Evolutionary conservation across 2,113 vertebrate genomes (phyloP).

Genomic region (Datnioides undecimradiatus): DNA sequence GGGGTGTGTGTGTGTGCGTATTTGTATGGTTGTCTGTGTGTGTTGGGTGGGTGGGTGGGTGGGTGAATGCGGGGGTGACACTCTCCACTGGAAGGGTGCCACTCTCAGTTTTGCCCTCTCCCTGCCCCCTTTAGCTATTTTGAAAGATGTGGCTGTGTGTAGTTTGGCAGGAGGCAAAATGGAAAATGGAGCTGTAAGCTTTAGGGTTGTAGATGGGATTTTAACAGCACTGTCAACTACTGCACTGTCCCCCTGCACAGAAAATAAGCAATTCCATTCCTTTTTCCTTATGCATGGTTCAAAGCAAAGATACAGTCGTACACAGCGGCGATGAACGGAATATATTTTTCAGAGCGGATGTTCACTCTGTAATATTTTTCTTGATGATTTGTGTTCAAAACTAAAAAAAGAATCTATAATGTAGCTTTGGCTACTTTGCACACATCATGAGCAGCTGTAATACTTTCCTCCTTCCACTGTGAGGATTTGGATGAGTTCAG

Average conservation of each 20-base stretch:
- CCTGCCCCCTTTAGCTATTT: conserved; percentile 22
- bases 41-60: no score
- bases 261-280: conserved; percentile 20
- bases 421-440: conserved; percentile 44
- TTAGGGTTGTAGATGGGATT: background rate
- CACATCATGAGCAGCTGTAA: conserved; percentile 46
- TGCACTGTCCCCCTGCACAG: background rate
- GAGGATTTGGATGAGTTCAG: conserved; percentile 72
- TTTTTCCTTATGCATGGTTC: background rate
- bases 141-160: conserved; percentile 19
- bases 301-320: conserved; percentile 27
- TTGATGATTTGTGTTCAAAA: conserved; percentile 39
- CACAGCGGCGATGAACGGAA: conserved; percentile 14
- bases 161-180: conserved; percentile 40
- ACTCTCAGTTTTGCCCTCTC: conserved; percentile 37
- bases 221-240: conserved; percentile 27
- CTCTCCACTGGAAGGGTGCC: conserved; percentile 27
- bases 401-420: background rate
- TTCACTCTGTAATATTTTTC: conserved; percentile 14
- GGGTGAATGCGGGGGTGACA: no score
- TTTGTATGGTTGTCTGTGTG: background rate
- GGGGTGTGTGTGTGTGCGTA: conserved; percentile 4
- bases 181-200: conserved; percentile 24
- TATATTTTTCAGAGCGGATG: background rate
- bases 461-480: conserved; percentile 46